Evolutionary conservation across 2,113 vertebrate species (phyloP), one percentile per base, ranked within the genome.

Genomic region (Pachypanchax playfairii): DNA sequence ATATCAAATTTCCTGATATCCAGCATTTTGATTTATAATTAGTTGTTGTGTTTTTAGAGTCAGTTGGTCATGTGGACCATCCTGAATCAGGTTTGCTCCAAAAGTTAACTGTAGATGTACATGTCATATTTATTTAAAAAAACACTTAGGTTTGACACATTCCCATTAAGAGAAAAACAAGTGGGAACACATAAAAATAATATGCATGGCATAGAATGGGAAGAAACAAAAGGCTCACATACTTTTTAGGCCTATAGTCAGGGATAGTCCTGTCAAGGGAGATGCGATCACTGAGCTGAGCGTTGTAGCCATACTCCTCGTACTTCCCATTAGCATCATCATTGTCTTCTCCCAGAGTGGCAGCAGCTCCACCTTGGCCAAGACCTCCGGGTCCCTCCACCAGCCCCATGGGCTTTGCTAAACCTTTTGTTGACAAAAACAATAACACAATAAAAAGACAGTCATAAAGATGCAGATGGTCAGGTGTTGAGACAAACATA

Each of bases 161-260:
- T 38, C 6, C 54, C 29, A 25, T 36, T 33, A 55, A 11, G 0
- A 20, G 41, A 21, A 4, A 6, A 70, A 62, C 55, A 69, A 42
- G 24, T 56, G 66, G 38, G 39, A n/a, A 61, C 35, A 44, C 63
- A 29, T 22, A 60, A 68, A 12, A 20, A 65, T 28, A 72, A 57
- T 8, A 17, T 35, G 50, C 36, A 52, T 46, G 52, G 39, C 44
- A 58, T 36, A 49, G 58, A 72, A 43, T 14, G 3, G 38, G 6
- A 20, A 58, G 15, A 64, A 39, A 26, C 31, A 36, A 38, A 41
- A 41, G 20, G 33, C 26, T 29, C 33, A 92, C 94, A 90, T 93
- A 98, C 97, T 94, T 97, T 89, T 95, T 95, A 9, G 96, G 96
- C 83, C 96, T 93, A 90, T 99, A 98, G 92, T 99, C 97, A 0